A percentile compares a stretch with the other conserved stretches of the same genome.
phyloP scores from a whole-genome alignment of 64 coral and sea anemone species.

The Pachyseris speciosa region DNA sequence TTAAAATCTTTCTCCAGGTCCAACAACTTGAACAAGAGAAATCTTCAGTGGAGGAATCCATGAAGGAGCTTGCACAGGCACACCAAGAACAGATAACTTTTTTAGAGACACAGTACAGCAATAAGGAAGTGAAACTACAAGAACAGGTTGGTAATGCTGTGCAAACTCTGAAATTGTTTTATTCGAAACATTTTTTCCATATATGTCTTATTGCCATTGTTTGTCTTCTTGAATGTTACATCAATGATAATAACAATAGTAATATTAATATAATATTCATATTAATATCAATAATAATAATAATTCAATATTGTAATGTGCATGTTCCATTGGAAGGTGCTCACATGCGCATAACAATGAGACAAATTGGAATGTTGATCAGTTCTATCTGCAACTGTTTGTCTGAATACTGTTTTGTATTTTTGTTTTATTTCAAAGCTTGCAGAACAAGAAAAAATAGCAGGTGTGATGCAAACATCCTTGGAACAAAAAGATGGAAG shows the following conservation, averaged over 20 bases:
- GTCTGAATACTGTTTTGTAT: background rate
- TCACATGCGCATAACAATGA: too few relatives aligned
- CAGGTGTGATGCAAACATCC: slow-evolving; percentile 62
- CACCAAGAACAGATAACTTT: slow-evolving; percentile 36
- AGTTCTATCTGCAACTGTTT: too few relatives aligned
- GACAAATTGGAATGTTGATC: too few relatives aligned
- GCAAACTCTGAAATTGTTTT: too few relatives aligned
- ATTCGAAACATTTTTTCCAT: too few relatives aligned
- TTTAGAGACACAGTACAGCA: slow-evolving; percentile 46
- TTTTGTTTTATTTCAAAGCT: slow-evolving; percentile 29
- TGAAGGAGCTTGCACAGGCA: slow-evolving; percentile 79
- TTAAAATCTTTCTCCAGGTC: slow-evolving; percentile 37
- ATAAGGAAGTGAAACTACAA: slow-evolving; percentile 28
- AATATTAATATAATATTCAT: too few relatives aligned
- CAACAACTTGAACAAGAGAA: slow-evolving; percentile 62
- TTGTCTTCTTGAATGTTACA: too few relatives aligned
- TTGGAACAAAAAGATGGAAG: slow-evolving; percentile 85
- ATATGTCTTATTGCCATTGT: too few relatives aligned
- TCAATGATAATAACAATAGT: too few relatives aligned
- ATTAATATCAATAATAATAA: too few relatives aligned
- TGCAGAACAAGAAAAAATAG: slow-evolving; percentile 70
- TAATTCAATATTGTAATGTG: too few relatives aligned
- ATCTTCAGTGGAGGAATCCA: slow-evolving; percentile 47
- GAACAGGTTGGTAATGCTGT: background rate
- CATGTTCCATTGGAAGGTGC: too few relatives aligned